These are phyloP conservation scores for Actinernus sp. DNA, from an alignment of 92 coral and sea anemone genomes.

Conservation along the genomic window DNA sequence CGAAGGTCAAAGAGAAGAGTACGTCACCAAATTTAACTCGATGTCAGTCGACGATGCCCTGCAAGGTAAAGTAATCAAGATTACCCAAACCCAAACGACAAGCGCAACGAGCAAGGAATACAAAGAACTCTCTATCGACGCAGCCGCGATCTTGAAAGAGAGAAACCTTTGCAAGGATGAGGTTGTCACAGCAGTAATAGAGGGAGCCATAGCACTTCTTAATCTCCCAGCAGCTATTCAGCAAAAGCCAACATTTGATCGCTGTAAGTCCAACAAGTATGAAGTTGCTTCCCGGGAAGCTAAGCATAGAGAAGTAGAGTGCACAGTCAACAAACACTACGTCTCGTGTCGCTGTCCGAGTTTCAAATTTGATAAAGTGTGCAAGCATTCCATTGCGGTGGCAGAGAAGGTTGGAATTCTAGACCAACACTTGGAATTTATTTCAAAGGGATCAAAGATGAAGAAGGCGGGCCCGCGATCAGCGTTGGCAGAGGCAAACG, in stretches of 20 bases:
- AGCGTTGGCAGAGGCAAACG: conserved; percentile 51
- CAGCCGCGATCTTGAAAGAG: conserved; percentile 15
- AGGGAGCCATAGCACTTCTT: conserved; percentile 15
- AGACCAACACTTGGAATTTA: conserved; percentile 33
- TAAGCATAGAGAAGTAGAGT: conserved; percentile 20
- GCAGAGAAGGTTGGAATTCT: conserved; percentile 21
- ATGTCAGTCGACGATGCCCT: conserved; percentile 25
- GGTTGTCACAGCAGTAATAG: conserved; percentile 3
- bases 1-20: conserved; percentile 1
- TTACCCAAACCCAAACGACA: conserved; percentile 6
- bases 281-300: conserved; percentile 38
- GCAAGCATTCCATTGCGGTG: conserved; percentile 55
- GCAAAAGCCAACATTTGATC: conserved; percentile 31
- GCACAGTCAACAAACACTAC: conserved; percentile 18
- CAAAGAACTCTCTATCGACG: conserved; percentile 23
- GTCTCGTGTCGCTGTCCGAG: conserved; percentile 36
- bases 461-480: too few species aligned
- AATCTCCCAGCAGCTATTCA: conserved; percentile 43
- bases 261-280: conserved; percentile 9
- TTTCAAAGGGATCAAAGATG: conserved; percentile 7
- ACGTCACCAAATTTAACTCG: neutral
- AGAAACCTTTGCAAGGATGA: conserved; percentile 8
- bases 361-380: conserved; percentile 27
- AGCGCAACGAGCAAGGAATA: conserved; percentile 11
- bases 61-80: conserved; percentile 13